phyloP scores from a whole-genome alignment of 2,113 vertebrate species.

The Pterocles gutturalis region DNA sequence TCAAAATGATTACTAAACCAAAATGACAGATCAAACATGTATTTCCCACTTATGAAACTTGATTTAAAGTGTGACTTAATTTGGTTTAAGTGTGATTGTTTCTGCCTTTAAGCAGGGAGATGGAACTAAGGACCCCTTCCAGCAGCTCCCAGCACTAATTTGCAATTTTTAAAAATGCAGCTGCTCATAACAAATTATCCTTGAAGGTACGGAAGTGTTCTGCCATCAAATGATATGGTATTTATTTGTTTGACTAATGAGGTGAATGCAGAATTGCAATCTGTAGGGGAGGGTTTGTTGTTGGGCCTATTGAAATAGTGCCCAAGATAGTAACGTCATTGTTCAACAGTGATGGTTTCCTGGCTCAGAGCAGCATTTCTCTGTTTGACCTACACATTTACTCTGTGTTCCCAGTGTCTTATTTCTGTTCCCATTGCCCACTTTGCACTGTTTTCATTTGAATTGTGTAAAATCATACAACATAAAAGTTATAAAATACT shows the following conservation, averaged over 20 bases:
- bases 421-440: neutral
- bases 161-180: neutral
- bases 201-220: neutral
- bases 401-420: neutral
- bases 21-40: neutral
- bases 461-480: neutral
- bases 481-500: neutral
- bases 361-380: neutral
- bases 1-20: neutral
- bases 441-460: neutral
- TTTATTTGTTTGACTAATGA: neutral
- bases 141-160: neutral
- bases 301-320: neutral
- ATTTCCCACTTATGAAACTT: neutral
- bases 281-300: neutral
- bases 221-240: neutral
- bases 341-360: neutral
- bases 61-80: neutral
- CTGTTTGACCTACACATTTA: neutral
- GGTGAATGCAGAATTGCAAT: neutral
- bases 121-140: neutral
- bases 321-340: rapidly evolving
- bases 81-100: neutral
- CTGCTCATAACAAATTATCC: neutral
- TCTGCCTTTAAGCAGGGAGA: neutral